A percentile compares a stretch with the other conserved stretches of the same genome.
These are phyloP conservation scores for Chrysomela aeneicollis DNA, from an alignment of 2,888 invertebrate species.

Conservation along the genomic window DNA sequence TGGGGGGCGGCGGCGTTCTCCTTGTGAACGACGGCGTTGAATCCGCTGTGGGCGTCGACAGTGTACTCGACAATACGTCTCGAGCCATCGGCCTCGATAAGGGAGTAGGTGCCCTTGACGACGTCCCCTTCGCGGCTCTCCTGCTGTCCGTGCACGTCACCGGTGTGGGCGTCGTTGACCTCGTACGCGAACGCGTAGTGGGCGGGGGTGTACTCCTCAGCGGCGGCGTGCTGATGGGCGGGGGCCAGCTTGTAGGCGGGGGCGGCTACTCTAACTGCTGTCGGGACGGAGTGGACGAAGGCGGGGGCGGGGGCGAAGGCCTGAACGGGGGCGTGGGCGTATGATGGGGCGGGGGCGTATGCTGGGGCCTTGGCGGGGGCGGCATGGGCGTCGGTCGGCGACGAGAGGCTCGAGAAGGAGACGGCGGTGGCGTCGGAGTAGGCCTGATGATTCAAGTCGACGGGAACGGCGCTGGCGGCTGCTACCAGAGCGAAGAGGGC, in stretches of 20 bases:
- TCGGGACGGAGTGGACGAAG: conserved; percentile 22
- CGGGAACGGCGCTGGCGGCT: conserved; percentile 35
- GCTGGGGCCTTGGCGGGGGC: conserved; percentile 24
- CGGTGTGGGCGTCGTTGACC: conserved; percentile 50
- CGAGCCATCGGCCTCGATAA: conserved; percentile 64
- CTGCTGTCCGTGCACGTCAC: conserved; percentile 47
- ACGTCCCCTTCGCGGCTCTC: conserved; percentile 63
- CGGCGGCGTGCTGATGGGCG: not conserved
- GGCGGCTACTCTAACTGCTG: not conserved
- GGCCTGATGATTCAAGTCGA: conserved; percentile 31
- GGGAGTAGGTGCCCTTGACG: conserved; percentile 62
- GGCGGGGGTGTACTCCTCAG: conserved; percentile 38
- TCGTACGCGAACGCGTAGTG: conserved; percentile 36
- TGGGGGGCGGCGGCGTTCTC: conserved; percentile 49
- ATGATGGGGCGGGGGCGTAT: conserved; percentile 15
- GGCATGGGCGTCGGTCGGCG: conserved; percentile 17
- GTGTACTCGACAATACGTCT: conserved; percentile 63
- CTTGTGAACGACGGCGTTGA: conserved; percentile 64
- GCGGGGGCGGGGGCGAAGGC: conserved; percentile 37
- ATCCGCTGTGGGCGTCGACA: conserved; percentile 63
- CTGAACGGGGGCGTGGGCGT: conserved; percentile 19
- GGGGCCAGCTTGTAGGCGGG: not conserved
- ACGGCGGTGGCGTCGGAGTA: conserved; percentile 40
- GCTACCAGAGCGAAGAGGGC: conserved; percentile 38
- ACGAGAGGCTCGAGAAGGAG: conserved; percentile 46